These are phyloP conservation scores for Todus mexicanus DNA, from an alignment of 2,797 vertebrate species.

Conservation along the genomic window DNA sequence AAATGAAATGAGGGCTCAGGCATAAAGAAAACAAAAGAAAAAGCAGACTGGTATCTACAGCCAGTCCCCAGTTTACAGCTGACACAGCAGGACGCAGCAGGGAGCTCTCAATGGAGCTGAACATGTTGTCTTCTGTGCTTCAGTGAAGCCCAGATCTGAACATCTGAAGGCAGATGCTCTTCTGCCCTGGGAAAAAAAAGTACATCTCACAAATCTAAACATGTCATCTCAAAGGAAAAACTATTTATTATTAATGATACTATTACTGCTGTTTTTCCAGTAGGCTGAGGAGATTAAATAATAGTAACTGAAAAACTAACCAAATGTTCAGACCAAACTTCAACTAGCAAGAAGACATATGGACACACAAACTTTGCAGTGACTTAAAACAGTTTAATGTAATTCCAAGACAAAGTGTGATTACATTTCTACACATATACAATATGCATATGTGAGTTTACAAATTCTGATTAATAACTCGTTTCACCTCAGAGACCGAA, in stretches of 20 bases:
- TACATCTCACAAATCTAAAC: not conserved
- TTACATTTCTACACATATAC: constrained; percentile 99
- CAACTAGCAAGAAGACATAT: not conserved
- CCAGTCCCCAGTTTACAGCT: not conserved
- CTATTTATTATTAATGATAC: not conserved
- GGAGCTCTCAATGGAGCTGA: not conserved
- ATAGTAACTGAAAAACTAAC: not conserved
- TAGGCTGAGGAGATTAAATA: not conserved
- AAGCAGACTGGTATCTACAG: not conserved
- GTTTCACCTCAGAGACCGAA: constrained; percentile 99
- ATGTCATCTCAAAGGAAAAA: not conserved
- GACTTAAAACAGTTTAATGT: constrained; percentile 99
- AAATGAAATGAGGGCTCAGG: not conserved
- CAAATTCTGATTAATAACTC: constrained; percentile 99
- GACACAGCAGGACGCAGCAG: fast-evolving
- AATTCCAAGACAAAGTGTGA: constrained; percentile 99
- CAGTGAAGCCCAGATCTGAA: not conserved
- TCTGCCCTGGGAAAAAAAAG: not conserved
- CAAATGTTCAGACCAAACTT: not conserved
- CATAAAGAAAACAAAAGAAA: not conserved
- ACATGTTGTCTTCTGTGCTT: not conserved
- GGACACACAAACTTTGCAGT: constrained; percentile 72
- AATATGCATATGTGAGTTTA: constrained; percentile 99
- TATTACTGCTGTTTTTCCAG: not conserved
- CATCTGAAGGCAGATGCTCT: not conserved